phyloP scores from a whole-genome alignment of 2,797 vertebrate genomes.

The Lepus oiostolus region DNA sequence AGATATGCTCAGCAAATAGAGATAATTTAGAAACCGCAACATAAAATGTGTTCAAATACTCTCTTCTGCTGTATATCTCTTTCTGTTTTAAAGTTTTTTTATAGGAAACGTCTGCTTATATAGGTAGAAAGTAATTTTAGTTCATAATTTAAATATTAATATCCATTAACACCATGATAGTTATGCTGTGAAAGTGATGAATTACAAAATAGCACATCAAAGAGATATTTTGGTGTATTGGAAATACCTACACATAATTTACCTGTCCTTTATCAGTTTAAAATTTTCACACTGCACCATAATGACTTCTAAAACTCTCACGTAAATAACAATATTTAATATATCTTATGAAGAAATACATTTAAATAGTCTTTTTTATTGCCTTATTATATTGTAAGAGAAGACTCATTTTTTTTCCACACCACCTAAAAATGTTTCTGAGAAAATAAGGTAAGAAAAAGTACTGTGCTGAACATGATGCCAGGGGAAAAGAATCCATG shows the following conservation, averaged over 20 bases:
- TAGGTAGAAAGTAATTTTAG: slow-evolving; percentile 44
- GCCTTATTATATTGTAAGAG: slow-evolving; percentile 44
- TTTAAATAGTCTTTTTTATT: slow-evolving; percentile 65
- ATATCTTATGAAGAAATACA: slow-evolving; percentile 63
- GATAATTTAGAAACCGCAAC: slow-evolving; percentile 28
- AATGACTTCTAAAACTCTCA: slow-evolving; percentile 64
- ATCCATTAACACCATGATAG: slow-evolving; percentile 47
- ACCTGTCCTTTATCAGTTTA: slow-evolving; percentile 33
- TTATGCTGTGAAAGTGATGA: slow-evolving; percentile 69
- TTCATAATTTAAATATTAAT: slow-evolving; percentile 72
- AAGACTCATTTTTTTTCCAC: neutral
- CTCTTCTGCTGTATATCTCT: neutral
- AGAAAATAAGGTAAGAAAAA: slow-evolving; percentile 69
- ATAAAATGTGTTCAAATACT: slow-evolving; percentile 26
- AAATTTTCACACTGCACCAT: slow-evolving; percentile 52
- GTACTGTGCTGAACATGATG: slow-evolving; percentile 49
- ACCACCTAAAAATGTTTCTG: slow-evolving; percentile 64
- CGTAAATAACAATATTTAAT: slow-evolving; percentile 76
- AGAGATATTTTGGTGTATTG: slow-evolving; percentile 44
- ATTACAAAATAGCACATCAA: slow-evolving; percentile 71
- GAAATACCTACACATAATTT: slow-evolving; percentile 68
- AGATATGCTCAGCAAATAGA: neutral
- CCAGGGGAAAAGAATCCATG: neutral
- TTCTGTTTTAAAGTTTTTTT: slow-evolving; percentile 42
- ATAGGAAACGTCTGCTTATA: slow-evolving; percentile 57